Evolutionary conservation across 2,888 invertebrate genomes (phyloP).

Genomic region (Melipona beecheii): DNA sequence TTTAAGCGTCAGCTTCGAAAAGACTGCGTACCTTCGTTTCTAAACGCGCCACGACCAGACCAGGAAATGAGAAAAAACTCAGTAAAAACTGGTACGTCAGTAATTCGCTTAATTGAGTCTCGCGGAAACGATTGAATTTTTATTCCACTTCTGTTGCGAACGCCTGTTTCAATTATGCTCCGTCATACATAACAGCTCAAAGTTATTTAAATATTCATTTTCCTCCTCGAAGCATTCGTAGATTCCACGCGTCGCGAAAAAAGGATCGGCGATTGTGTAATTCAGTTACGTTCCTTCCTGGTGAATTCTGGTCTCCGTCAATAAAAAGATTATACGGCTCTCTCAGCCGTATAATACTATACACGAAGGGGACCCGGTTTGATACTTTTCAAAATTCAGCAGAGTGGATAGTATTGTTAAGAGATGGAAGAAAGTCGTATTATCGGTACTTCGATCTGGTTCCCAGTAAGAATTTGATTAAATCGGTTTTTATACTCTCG

Average conservation of each 20-base stretch:
- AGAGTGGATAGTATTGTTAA: no score
- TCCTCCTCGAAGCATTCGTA: not conserved
- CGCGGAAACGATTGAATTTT: constrained; percentile 15
- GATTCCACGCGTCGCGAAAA: not conserved
- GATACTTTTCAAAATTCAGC: no score
- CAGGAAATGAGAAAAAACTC: not conserved
- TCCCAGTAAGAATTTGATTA: no score
- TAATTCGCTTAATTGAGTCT: not conserved
- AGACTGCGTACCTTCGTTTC: not conserved
- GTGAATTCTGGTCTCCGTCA: no score
- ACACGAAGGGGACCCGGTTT: no score
- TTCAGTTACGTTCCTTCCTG: not conserved
- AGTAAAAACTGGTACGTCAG: not conserved
- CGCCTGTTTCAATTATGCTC: constrained; percentile 14
- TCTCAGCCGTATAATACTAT: no score
- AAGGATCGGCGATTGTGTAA: constrained; percentile 5
- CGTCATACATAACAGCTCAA: not conserved
- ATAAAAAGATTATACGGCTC: no score
- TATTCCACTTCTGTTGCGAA: not conserved
- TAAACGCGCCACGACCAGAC: not conserved
- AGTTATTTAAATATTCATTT: constrained; percentile 28
- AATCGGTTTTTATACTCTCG: no score
- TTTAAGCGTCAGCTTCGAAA: not conserved
- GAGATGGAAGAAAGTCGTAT: no score
- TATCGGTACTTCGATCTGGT: no score